Evolutionary conservation across 2,888 invertebrate genomes (phyloP), one percentile per base, ranked within the genome.

Genomic region (Thymelicus sylvestris): DNA sequence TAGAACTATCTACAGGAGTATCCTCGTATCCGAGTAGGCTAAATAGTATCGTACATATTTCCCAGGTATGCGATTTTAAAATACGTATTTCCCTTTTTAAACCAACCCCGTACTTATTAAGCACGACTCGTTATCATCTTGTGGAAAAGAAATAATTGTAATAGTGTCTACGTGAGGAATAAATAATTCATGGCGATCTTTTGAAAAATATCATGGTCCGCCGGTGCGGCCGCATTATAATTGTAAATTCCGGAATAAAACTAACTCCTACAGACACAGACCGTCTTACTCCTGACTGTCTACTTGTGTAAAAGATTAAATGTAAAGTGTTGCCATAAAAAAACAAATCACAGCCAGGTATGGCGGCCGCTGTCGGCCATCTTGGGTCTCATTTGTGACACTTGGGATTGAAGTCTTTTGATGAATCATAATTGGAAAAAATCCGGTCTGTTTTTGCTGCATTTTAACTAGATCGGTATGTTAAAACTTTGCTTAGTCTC

Each of bases 141-240:
- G 86, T 85, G 83, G 85, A 88, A 90, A 89, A 89, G 88, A 89
- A 90, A 89, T 90, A 88, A 89, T 91, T 90, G 86, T 90, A 88
- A 91, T 89, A 86, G 87, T 87, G 89, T 88, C 88, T 89, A 87
- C 84, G 83, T 83, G 81, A 84, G 83, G 77, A 83, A 91, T 92
- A 88, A 88, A 93, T 93, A 89, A 92, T 92, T 90, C 91, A 92
- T 90, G 81, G 82, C 81, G 82, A 89, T 91, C 86, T 90, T 88
- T 89, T 89, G 87, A 88, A 90, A 90, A 91, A 90, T 90, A 90
- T 85, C 85, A 87, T 85, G 86, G 87, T 85, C 84, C 85, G 74
- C 78, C 44, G 44, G 85, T 83, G 86, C 85, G 79, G 83, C 80
- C 83, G 82, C 83, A 92, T 92, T 92, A 92, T 90, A 92, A 89